Evolutionary conservation across 2,797 vertebrate genomes (phyloP), one percentile per base, ranked within the genome.

Genomic region (Hippopotamyrus pictus): DNA sequence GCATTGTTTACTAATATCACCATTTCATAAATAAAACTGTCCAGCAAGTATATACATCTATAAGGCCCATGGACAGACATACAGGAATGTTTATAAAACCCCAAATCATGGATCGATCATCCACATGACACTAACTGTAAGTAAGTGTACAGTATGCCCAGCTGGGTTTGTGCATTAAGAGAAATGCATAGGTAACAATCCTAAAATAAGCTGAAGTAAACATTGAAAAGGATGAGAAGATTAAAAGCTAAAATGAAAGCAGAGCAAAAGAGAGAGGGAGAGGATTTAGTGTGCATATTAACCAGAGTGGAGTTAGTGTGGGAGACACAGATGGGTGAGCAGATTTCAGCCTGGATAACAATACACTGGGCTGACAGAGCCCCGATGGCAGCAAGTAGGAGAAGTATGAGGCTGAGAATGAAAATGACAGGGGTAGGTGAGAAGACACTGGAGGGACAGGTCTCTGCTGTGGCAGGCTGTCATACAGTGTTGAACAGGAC

Each of bases 311-410:
- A 14, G 25, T 82, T 82, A 22, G 41, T 9, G 29, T 44, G 41
- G 44, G 41, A n/a, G 76, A 82, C 76, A 46, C 37, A 46, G 76
- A 82, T 82, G 76, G 76, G 19, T 44, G 37, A 82, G 41, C 76
- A 82, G 76, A 82, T 82, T 46, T 82, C 76, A 82, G 41, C 76
- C 76, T 44, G 17, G 76, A 82, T 46, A 82, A 82, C 41, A 82
- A 82, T 22, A n/a, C 76, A 82, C 6, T 17, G 17, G 76, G 41
- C 37, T 46, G 41, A 82, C n/a, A 6, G 76, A 44, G 37, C 5
- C 41, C 37, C 41, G 0, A n/a, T n/a, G 17, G 37, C 37, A 5
- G 69, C 29, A 37, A 14, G 29, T 17, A 82, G 76, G 41, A 46
- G 8, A 46, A 46, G 12, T 76, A n/a, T 12, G 19, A 48, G 37